Base-by-base conservation (phyloP, 1,140 invertebrate species). In the Sitophilus oryzae region DNA sequence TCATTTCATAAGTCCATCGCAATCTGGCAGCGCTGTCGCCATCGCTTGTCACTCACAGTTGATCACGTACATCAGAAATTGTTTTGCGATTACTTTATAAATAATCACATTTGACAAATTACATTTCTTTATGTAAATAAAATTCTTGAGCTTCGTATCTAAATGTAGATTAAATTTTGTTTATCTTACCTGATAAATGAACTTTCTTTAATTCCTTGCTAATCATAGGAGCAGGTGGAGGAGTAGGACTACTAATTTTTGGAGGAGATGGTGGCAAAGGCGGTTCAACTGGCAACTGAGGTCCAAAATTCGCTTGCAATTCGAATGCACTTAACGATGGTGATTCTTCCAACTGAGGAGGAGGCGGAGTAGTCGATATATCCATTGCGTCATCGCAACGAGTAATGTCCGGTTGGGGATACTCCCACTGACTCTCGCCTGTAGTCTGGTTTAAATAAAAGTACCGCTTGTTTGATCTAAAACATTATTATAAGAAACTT, bases 381-480 rank as follows among this genome's bases (percentile, higher is more conserved):
- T 81, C 79, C 80, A 82, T 82, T 16, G 79, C 80, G 58, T 80
- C 79, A 18, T 78, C 77, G 38, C 74, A 77, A 36, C 76, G 73
- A 25, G 68, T 72, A 49, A 77, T 69, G 54, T 78, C 76, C 3
- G 69, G 64, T 36, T 79, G 76, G 1, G 84, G 84, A 71, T 83
- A 85, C 50, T 81, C 81, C 83, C 83, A 85, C 62, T 82, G 82
- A 20, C 77, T 77, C 22, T 77, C 75, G 8, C 78, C 79, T 19
- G 74, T 80, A 30, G 61, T 63, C 48, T 74, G 66, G 68, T 85
- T 81, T 62, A 76, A 77, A 73, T 86, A 86, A 73, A 76, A 84
- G 72, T 86, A 86, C 54, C 82, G 75, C 69, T 82, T 84, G 76
- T 82, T 78, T 58, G 73, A 74, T 70, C 83, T 86, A 78, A 67